Evolutionary conservation across 1,140 invertebrate genomes (phyloP).

Genomic region (Helicorthomorpha holstii): DNA sequence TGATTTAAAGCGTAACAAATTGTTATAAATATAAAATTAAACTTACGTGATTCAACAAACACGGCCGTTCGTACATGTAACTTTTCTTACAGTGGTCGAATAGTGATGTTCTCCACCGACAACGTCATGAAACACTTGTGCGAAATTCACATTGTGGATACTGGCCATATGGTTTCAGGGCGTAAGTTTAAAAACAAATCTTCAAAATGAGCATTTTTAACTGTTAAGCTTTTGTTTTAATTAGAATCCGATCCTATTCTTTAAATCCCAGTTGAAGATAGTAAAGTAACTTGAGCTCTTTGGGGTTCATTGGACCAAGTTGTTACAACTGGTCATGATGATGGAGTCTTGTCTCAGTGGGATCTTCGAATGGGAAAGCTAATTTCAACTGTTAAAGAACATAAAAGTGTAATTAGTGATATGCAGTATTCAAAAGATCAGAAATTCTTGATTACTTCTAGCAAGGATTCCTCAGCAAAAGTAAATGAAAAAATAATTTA

Average conservation of each 20-base stretch:
- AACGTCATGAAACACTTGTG: slow-evolving; percentile 75
- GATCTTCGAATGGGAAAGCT: slow-evolving; percentile 52
- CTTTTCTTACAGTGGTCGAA: slow-evolving; percentile 84
- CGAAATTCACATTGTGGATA: slow-evolving; percentile 58
- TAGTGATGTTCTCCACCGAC: slow-evolving; percentile 84
- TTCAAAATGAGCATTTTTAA: background rate
- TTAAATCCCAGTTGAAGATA: slow-evolving; percentile 32
- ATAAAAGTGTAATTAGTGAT: slow-evolving; percentile 78
- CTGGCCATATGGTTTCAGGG: slow-evolving; percentile 14
- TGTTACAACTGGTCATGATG: slow-evolving; percentile 85
- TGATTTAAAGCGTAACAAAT: no score
- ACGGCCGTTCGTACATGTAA: slow-evolving; percentile 78
- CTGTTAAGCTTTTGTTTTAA: slow-evolving; percentile 28
- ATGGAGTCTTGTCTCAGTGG: slow-evolving; percentile 79
- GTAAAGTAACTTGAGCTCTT: slow-evolving; percentile 76
- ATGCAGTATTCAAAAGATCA: slow-evolving; percentile 86
- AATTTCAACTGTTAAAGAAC: slow-evolving; percentile 54
- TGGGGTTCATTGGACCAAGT: slow-evolving; percentile 86
- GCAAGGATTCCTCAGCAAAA: slow-evolving; percentile 84
- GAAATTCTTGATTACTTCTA: slow-evolving; percentile 92
- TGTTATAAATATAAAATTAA: no score
- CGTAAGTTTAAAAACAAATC: background rate
- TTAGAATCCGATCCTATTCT: slow-evolving; percentile 36
- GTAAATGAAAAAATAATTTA: slow-evolving; percentile 15
- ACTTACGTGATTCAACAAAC: no score